Percentiles rank a stretch among this genome's conserved stretches.
Conservation (phyloP, 2,113 vertebrate genomes). For the Pycnonotus jocosus region DNA sequence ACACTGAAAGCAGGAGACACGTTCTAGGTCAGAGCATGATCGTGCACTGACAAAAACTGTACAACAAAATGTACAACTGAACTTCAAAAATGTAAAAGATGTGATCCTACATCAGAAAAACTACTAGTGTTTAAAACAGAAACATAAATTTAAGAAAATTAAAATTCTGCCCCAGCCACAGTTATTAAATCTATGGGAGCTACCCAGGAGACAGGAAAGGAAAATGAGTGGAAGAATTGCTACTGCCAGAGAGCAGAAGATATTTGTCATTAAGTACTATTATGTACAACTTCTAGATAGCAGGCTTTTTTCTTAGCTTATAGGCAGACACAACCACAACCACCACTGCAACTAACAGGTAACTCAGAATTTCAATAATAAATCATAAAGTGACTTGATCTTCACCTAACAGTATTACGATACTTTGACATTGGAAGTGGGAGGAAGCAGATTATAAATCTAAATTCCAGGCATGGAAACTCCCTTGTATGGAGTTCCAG, state of each 20-base stretch:
- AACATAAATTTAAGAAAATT: not conserved
- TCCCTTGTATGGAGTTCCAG: constrained; percentile 16
- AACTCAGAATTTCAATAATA: constrained; percentile 42
- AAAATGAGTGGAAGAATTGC: not conserved
- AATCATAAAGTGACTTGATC: constrained; percentile 7
- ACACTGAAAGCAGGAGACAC: not conserved
- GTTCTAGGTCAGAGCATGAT: not conserved
- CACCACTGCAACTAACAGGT: not conserved
- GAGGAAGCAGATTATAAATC: constrained; percentile 41
- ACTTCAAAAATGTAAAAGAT: not conserved
- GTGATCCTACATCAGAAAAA: not conserved
- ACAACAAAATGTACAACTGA: too few relatives aligned
- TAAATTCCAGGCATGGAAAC: constrained; percentile 50
- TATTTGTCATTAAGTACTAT: not conserved
- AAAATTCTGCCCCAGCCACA: not conserved
- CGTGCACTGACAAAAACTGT: not conserved
- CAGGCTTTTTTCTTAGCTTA: not conserved
- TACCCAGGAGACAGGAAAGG: not conserved
- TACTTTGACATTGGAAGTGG: not conserved
- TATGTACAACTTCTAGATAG: not conserved
- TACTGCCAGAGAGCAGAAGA: not conserved
- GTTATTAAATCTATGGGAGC: not conserved
- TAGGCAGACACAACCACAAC: not conserved
- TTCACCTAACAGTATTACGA: constrained; percentile 27
- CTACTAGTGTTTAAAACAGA: not conserved